Evolutionary conservation across 2,797 vertebrate genomes (phyloP), one percentile per base, ranked within the genome.

Genomic region (Lemur catta): DNA sequence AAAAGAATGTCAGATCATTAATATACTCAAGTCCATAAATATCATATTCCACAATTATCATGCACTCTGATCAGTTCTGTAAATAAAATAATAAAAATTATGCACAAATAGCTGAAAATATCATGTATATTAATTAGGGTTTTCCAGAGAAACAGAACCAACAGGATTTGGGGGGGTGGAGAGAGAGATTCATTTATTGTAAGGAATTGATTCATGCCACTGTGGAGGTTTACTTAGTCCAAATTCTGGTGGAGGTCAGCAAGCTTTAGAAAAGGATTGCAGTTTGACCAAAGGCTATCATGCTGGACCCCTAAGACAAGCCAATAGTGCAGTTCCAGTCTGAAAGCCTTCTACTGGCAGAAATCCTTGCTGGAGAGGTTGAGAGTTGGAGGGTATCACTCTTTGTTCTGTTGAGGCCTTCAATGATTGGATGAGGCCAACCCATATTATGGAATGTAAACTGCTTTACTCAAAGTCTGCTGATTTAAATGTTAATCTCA

Each of bases 51-150:
- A 11, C 43, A 93, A 35, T 93, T 93, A 14, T 69, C 50, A 81
- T 46, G 35, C 20, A 63, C 5, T 55, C 46, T 2, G 17, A 4
- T 90, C 15, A 55, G 14, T 93, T 67, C 28, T 82, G 24, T 15
- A 86, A 95, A 87, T 69, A 59, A 87, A 87, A 43, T 79, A 55
- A 79, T 69, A 75, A 93, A 89, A 89, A 46, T 33, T 74, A 72
- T 28, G 20, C 5, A 48, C 28, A 75, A 85, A 65, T 89, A 93
- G 57, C 35, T 76, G 38, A 86, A 13, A 81, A 71, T 71, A 13
- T 18, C 41, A 28, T 61, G 14, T 76, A 11, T 43, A 28, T 74
- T 84, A 78, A 22, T 81, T 38, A 46, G 63, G 69, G 6, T 59
- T 89, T 13, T 84, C 38, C 33, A 89, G 55, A 74, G 65, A 96